These are phyloP conservation scores for Syngnathus scovelli DNA, from an alignment of 2,113 vertebrate species.

Conservation along the genomic window DNA sequence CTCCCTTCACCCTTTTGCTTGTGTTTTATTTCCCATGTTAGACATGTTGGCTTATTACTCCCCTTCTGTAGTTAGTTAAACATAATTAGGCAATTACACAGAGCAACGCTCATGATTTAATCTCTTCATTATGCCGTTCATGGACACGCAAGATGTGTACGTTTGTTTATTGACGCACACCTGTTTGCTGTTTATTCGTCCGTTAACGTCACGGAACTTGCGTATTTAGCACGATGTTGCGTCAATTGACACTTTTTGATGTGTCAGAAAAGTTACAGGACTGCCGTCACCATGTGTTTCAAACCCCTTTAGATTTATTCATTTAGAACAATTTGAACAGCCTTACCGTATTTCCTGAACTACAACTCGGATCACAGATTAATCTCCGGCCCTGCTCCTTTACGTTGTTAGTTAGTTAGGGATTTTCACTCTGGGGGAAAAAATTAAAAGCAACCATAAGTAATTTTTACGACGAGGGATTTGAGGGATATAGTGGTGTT, in stretches of 20 bases:
- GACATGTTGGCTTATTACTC: background rate
- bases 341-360: background rate
- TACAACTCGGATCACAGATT: slow-evolving; percentile 7
- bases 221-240: background rate
- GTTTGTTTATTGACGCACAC: background rate
- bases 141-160: background rate
- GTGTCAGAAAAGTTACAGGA: background rate
- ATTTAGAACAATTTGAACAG: too few relatives aligned
- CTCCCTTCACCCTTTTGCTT: background rate
- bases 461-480: slow-evolving; percentile 64
- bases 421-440: slow-evolving; percentile 30
- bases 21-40: slow-evolving; percentile 6
- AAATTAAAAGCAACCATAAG: slow-evolving; percentile 61
- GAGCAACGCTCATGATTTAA: slow-evolving; percentile 5
- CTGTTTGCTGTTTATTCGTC: background rate
- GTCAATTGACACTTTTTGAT: background rate
- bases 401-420: slow-evolving; percentile 47
- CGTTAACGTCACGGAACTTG: background rate
- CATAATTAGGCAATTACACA: slow-evolving; percentile 4
- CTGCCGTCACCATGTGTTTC: background rate
- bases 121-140: background rate
- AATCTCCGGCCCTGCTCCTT: slow-evolving; percentile 30
- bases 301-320: background rate
- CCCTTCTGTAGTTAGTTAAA: background rate
- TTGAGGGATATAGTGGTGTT: slow-evolving; percentile 25